Conservation (phyloP, 2,888 invertebrate species). For the Druceiella hillmani region DNA sequence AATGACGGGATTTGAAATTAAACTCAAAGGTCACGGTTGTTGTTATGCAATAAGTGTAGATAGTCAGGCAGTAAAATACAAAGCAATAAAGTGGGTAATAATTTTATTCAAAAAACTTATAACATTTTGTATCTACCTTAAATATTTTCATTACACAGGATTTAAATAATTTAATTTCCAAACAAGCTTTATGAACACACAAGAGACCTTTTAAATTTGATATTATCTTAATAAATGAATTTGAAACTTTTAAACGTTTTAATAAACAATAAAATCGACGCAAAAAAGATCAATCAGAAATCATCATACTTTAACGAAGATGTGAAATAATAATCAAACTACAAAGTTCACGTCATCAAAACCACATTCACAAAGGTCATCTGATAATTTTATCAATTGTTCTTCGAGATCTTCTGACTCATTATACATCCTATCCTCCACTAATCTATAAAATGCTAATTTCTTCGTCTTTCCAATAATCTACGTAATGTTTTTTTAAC, state of each 20-base stretch:
- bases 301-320: no score
- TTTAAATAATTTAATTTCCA: no score
- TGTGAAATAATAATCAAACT: constrained; percentile 6
- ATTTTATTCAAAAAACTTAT: no score
- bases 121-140: no score
- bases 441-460: constrained; percentile 12
- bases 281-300: no score
- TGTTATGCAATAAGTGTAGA: background rate
- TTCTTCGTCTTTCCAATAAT: constrained; percentile 8
- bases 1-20: constrained; percentile 10
- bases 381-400: constrained; percentile 6
- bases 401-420: constrained; percentile 10
- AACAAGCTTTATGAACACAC: no score
- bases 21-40: constrained; percentile 5
- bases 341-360: constrained; percentile 9
- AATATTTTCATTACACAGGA: no score
- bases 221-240: no score
- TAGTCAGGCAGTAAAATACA: background rate
- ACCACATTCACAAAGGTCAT: constrained; percentile 10
- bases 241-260: no score
- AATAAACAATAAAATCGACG: no score
- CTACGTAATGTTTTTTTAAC: constrained; percentile 13
- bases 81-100: background rate
- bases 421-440: constrained; percentile 9
- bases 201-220: no score